A percentile compares a stretch with the other conserved stretches of the same genome.
These are phyloP conservation scores for Episyrphus balteatus DNA, from an alignment of 1,140 invertebrate species.

Conservation along the genomic window DNA sequence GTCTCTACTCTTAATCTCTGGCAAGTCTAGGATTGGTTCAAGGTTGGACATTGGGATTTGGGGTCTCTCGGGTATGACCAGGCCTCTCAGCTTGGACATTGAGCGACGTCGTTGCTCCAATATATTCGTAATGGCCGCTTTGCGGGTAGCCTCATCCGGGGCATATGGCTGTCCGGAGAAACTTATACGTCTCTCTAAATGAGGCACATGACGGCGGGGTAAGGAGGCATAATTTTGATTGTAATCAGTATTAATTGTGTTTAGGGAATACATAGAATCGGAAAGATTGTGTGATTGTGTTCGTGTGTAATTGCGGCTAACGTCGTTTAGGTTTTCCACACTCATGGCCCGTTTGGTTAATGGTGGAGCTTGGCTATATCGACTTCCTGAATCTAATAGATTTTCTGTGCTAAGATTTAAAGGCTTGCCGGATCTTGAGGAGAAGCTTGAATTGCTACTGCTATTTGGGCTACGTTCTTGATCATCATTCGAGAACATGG, in stretches of 20 bases:
- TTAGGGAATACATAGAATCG: constrained; percentile 30
- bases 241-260: constrained; percentile 14
- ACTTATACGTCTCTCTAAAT: constrained; percentile 41
- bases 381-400: constrained; percentile 32
- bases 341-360: constrained; percentile 30
- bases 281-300: constrained; percentile 16
- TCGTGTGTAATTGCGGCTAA: constrained; percentile 10
- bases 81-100: constrained; percentile 69
- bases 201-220: constrained; percentile 20
- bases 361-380: constrained; percentile 2
- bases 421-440: constrained; percentile 16
- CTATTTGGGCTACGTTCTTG: constrained; percentile 8
- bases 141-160: constrained; percentile 25
- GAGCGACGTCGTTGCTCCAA: constrained; percentile 67
- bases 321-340: constrained; percentile 33
- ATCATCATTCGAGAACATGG: constrained; percentile 61
- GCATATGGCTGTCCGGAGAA: constrained; percentile 36
- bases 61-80: constrained; percentile 72
- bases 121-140: constrained; percentile 33
- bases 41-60: constrained; percentile 39
- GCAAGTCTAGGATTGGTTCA: constrained; percentile 49
- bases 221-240: constrained; percentile 29
- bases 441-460: background rate
- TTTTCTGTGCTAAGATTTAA: constrained; percentile 45
- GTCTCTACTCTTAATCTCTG: constrained; percentile 67